phyloP scores from a whole-genome alignment of 2,113 vertebrate species.

The Panthera tigris region DNA sequence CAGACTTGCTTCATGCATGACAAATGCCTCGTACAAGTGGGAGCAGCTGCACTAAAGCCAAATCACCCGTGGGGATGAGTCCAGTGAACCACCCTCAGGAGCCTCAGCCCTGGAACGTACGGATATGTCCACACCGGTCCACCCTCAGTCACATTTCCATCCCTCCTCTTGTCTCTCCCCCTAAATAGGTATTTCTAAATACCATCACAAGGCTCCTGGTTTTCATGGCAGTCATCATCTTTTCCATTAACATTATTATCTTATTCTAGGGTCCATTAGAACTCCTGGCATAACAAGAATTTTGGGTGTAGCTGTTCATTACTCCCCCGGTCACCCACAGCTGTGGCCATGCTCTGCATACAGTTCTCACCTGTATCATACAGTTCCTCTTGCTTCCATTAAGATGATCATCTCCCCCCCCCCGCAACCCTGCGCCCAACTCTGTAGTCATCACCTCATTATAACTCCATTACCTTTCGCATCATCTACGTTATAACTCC shows the following conservation, averaged over 20 bases:
- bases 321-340: slow-evolving; percentile 69
- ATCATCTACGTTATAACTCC: slow-evolving; percentile 73
- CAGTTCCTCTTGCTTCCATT: slow-evolving; percentile 60
- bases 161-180: not conserved
- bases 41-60: not conserved
- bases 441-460: slow-evolving; percentile 78
- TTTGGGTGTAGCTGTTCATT: slow-evolving; percentile 51
- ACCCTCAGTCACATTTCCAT: not conserved
- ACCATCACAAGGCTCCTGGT: not conserved
- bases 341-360: slow-evolving; percentile 59
- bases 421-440: slow-evolving; percentile 21
- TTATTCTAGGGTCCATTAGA: slow-evolving; percentile 34
- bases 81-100: not conserved
- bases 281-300: slow-evolving; percentile 38
- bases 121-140: rapidly evolving
- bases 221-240: not conserved
- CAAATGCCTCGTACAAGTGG: not conserved
- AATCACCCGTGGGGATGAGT: not conserved
- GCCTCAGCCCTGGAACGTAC: not conserved
- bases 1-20: not conserved
- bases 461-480: slow-evolving; percentile 83
- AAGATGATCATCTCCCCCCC: slow-evolving; percentile 65
- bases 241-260: slow-evolving; percentile 63
- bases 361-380: slow-evolving; percentile 58
- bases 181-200: not conserved